Evolutionary conservation across 2,888 invertebrate genomes (phyloP).

Genomic region (Prionchulus punctatus): DNA sequence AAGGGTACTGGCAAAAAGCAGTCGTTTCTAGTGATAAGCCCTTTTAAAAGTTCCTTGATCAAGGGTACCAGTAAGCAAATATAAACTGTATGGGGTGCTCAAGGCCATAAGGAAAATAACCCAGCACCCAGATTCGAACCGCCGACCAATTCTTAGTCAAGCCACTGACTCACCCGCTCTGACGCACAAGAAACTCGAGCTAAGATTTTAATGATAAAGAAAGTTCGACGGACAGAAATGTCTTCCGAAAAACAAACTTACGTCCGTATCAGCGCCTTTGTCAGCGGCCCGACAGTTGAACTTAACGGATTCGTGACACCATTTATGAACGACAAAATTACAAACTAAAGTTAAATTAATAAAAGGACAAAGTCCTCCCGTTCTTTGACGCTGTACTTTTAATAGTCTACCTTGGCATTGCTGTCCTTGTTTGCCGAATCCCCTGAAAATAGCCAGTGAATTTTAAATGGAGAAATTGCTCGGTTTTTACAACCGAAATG

Average conservation of each 20-base stretch:
- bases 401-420: constrained; percentile 97
- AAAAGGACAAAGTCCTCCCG: too few relatives aligned
- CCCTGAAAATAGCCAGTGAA: constrained; percentile 45
- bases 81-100: too few relatives aligned
- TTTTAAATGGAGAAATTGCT: not conserved
- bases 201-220: not conserved
- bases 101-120: too few relatives aligned
- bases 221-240: not conserved
- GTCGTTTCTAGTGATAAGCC: too few relatives aligned
- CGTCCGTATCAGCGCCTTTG: constrained; percentile 97
- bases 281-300: constrained; percentile 98
- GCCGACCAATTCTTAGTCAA: too few relatives aligned
- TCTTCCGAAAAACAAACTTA: constrained; percentile 40
- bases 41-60: too few relatives aligned
- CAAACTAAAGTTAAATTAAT: too few relatives aligned
- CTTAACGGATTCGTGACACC: constrained; percentile 98
- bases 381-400: too few relatives aligned
- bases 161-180: too few relatives aligned
- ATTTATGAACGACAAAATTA: constrained; percentile 97
- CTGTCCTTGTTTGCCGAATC: constrained; percentile 95
- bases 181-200: not conserved
- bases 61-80: too few relatives aligned
- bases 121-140: too few relatives aligned
- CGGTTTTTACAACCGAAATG: not conserved
- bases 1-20: too few relatives aligned